Percentiles rank a stretch among this genome's conserved stretches.
phyloP scores from a whole-genome alignment of 2,113 vertebrate species.

The Macquaria australasica region DNA sequence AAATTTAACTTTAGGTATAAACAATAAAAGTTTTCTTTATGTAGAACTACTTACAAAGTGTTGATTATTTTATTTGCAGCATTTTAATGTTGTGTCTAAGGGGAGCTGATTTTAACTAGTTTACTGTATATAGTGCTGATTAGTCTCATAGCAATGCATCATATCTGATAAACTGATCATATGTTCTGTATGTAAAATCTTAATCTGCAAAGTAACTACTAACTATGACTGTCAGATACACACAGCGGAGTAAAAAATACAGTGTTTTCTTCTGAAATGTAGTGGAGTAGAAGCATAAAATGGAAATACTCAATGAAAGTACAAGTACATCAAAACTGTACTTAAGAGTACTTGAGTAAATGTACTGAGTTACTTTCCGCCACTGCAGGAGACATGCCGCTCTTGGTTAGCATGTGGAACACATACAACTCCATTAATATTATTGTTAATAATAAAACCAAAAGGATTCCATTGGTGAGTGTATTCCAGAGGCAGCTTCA shows the following conservation, averaged over 20 bases:
- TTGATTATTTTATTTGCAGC: background rate
- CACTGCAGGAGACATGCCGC: background rate
- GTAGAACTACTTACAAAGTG: background rate
- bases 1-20: background rate
- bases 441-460: background rate
- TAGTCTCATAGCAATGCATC: background rate
- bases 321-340: background rate
- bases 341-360: background rate
- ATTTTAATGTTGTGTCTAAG: background rate
- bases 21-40: background rate
- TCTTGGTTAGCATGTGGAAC: background rate
- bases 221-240: background rate
- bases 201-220: background rate
- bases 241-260: background rate
- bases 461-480: constrained; percentile 18
- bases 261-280: background rate
- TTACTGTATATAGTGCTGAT: background rate
- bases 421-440: constrained; percentile 8
- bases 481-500: constrained; percentile 28
- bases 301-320: background rate
- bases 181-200: background rate
- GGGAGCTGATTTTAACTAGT: too few relatives aligned
- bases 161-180: background rate
- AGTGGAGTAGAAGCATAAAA: background rate
- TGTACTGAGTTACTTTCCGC: background rate